Conservation (phyloP, 2,888 invertebrate species). For the Nasonia oneida region DNA sequence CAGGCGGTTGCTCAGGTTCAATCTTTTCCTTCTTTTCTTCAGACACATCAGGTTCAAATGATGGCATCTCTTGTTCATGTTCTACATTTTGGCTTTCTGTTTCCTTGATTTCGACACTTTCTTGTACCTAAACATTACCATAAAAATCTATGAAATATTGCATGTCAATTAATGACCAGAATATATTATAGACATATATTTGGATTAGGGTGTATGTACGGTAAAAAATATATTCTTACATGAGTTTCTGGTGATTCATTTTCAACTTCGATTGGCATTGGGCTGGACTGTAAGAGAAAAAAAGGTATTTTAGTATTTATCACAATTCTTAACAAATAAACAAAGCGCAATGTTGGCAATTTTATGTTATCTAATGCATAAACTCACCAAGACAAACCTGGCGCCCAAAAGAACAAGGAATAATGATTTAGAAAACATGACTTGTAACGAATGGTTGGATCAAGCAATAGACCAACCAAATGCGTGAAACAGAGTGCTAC, state of each 20-base stretch:
- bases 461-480: neutral
- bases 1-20: neutral
- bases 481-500: neutral
- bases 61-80: neutral
- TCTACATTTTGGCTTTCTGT: neutral
- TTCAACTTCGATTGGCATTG: neutral
- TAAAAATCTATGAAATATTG: neutral
- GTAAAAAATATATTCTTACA: neutral
- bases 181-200: no score
- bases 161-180: neutral
- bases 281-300: neutral
- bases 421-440: neutral
- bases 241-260: neutral
- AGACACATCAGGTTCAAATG: neutral
- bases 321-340: neutral
- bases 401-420: constrained; percentile 10
- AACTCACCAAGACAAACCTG: neutral
- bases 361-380: neutral
- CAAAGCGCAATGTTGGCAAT: neutral
- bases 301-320: neutral
- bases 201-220: no score
- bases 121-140: neutral
- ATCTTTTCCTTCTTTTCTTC: neutral
- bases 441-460: neutral
- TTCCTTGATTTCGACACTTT: neutral